Percentiles rank a stretch among this genome's conserved stretches.
Evolutionary conservation across 2,888 invertebrate genomes (phyloP).

Genomic region (Nomada fucata): DNA sequence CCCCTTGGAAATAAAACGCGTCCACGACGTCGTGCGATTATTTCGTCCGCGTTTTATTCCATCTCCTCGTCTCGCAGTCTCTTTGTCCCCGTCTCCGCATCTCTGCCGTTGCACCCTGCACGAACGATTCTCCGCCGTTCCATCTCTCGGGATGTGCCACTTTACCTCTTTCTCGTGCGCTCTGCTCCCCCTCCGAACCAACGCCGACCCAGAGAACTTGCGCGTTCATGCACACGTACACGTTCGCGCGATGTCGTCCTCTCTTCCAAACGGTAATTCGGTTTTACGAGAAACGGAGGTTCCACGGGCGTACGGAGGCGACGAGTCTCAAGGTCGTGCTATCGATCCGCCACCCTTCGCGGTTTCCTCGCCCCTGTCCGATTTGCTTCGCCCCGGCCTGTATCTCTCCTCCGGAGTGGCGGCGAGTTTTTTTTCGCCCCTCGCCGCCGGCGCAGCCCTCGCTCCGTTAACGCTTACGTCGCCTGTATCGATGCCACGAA

Average conservation of each 20-base stretch:
- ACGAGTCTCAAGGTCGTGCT: conserved; percentile 72
- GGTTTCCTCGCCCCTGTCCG: conserved; percentile 32
- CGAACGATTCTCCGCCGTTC: conserved; percentile 4
- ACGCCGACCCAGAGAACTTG: conserved; percentile 47
- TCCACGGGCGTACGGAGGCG: conserved; percentile 66
- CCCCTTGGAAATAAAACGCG: conserved; percentile 56
- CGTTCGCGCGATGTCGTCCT: conserved; percentile 56
- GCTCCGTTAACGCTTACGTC: conserved; percentile 31
- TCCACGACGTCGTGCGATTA: conserved; percentile 27
- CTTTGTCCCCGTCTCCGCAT: background rate
- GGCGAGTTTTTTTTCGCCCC: background rate
- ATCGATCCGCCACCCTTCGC: conserved; percentile 67
- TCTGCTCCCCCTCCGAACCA: background rate
- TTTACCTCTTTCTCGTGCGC: conserved; percentile 7
- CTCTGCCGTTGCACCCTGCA: background rate
- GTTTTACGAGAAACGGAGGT: conserved; percentile 70
- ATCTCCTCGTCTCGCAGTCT: background rate
- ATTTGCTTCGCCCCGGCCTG: conserved; percentile 36
- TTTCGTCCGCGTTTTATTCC: background rate
- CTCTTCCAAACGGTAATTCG: conserved; percentile 58
- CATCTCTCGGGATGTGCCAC: background rate
- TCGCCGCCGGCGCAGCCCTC: background rate
- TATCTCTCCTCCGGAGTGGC: background rate
- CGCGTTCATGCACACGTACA: conserved; percentile 42
- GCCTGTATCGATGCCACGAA: conserved; percentile 37